Conservation (phyloP, 2,113 vertebrate species). For the Scalopus aquaticus region DNA sequence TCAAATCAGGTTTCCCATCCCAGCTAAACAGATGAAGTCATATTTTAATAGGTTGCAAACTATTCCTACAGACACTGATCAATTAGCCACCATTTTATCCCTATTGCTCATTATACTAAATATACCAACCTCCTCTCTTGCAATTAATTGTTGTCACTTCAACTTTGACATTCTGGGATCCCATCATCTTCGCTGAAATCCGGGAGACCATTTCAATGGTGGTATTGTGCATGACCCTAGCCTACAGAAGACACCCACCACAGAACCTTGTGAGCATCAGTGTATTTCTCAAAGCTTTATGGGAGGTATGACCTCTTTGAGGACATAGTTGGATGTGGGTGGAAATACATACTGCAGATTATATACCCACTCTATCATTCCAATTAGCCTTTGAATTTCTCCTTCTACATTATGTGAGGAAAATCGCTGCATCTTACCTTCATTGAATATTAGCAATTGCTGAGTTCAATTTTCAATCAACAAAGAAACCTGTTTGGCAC, state of each 20-base stretch:
- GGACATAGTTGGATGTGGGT: not conserved
- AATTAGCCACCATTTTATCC: no score
- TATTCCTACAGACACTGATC: no score
- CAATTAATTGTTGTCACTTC: no score
- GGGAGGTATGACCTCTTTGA: not conserved
- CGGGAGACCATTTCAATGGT: not conserved
- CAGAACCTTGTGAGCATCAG: not conserved
- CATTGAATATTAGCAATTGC: not conserved
- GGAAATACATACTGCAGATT: not conserved
- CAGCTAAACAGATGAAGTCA: no score
- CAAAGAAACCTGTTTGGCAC: not conserved
- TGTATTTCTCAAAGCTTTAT: not conserved
- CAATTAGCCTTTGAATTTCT: not conserved
- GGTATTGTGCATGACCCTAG: not conserved
- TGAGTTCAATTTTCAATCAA: not conserved
- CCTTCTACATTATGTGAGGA: not conserved
- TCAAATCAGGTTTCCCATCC: no score
- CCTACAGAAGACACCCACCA: not conserved
- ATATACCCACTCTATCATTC: not conserved
- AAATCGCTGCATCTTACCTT: not conserved
- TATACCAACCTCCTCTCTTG: no score
- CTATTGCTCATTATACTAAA: no score
- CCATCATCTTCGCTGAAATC: not conserved
- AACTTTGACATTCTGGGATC: not conserved
- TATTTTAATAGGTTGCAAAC: no score